A percentile compares a stretch with the other conserved stretches of the same genome.
Evolutionary conservation across 2,888 invertebrate genomes (phyloP).

Genomic region (Hermaeophaga mercurialis): DNA sequence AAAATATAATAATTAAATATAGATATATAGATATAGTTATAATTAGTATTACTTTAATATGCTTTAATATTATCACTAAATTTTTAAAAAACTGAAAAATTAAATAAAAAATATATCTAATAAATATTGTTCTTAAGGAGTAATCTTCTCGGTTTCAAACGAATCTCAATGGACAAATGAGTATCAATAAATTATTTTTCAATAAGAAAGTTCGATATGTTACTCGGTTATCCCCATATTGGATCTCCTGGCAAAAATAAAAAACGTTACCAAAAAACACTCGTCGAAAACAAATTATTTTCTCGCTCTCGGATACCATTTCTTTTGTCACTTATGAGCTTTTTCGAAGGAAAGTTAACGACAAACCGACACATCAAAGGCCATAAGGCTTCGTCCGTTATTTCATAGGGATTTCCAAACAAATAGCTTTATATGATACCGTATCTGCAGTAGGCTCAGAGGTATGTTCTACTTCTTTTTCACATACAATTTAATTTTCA

Average conservation of each 20-base stretch:
- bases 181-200: neutral
- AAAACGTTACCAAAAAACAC: slow-evolving; percentile 7
- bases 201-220: neutral
- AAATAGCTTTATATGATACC: slow-evolving; percentile 49
- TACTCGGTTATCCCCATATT: neutral
- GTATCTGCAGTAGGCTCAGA: slow-evolving; percentile 41
- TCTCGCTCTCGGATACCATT: slow-evolving; percentile 1
- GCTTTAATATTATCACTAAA: no score
- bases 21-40: no score
- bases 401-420: slow-evolving; percentile 49
- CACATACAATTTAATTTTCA: no score
- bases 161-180: slow-evolving; percentile 1
- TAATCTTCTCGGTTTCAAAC: no score
- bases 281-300: slow-evolving; percentile 17
- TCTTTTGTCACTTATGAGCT: slow-evolving; percentile 24
- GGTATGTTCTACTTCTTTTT: neutral
- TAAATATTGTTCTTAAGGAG: no score
- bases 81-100: no score
- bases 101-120: no score
- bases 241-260: neutral
- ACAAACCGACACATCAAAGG: slow-evolving; percentile 29
- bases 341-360: slow-evolving; percentile 22
- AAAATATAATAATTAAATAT: no score
- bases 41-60: no score
- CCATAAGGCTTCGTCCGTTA: slow-evolving; percentile 43